Conservation (phyloP, 2,888 invertebrate species). For the Atethmia centrago region DNA sequence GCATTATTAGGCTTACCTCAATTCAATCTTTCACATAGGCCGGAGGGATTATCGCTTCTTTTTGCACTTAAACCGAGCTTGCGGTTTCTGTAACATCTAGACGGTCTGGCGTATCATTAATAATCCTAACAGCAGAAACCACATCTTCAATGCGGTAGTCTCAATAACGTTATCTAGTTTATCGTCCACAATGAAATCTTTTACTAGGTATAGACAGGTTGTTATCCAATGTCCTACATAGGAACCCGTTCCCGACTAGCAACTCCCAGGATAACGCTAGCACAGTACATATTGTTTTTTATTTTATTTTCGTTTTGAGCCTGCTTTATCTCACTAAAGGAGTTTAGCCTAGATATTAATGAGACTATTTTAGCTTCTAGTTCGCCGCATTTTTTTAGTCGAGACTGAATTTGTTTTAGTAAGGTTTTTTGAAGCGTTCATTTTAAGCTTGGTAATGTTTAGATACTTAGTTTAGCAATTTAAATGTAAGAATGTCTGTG, state of each 20-base stretch:
- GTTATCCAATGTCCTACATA: constrained; percentile 45
- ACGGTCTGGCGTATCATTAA: constrained; percentile 14
- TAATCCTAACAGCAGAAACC: constrained; percentile 28
- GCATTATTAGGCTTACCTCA: not conserved
- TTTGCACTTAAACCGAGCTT: constrained; percentile 25
- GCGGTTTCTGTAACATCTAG: constrained; percentile 6
- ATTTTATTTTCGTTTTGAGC: constrained; percentile 23
- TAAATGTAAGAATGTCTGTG: not conserved
- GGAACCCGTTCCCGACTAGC: constrained; percentile 37
- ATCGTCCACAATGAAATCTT: constrained; percentile 33
- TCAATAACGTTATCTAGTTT: constrained; percentile 34
- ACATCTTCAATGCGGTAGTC: constrained; percentile 34
- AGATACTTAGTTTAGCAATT: not conserved
- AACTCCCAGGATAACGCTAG: constrained; percentile 46
- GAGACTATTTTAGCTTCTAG: constrained; percentile 42
- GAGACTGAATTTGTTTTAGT: constrained; percentile 14
- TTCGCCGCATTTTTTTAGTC: constrained; percentile 3
- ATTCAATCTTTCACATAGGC: constrained; percentile 3
- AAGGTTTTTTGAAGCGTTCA: constrained; percentile 1
- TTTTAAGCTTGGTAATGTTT: constrained; percentile 18
- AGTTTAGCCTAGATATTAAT: constrained; percentile 51
- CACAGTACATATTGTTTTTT: constrained; percentile 32
- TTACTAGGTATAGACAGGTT: constrained; percentile 18
- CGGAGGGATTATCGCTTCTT: constrained; percentile 3
- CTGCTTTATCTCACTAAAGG: constrained; percentile 33